Evolutionary conservation across 2,113 vertebrate species (phyloP).

Genomic region (Opisthocomus hoazin): DNA sequence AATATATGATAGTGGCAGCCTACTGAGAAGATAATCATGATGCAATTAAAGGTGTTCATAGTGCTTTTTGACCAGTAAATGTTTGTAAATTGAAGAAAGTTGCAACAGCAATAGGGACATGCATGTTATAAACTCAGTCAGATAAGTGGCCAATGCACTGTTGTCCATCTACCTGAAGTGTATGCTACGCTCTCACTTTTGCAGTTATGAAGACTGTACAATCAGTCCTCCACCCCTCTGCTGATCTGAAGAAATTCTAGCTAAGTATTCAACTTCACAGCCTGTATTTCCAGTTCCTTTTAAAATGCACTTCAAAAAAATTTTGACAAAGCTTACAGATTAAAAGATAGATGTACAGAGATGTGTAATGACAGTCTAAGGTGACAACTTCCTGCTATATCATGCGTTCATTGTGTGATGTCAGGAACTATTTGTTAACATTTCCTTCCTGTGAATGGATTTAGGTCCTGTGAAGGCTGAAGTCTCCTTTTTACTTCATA

Average conservation of each 20-base stretch:
- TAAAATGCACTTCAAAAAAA: not conserved
- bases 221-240: not conserved
- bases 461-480: not conserved
- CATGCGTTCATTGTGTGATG: not conserved
- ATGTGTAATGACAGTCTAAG: not conserved
- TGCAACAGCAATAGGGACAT: slow-evolving; percentile 9
- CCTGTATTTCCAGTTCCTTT: not conserved
- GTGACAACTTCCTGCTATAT: not conserved
- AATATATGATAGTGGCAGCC: not conserved
- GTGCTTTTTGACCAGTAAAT: slow-evolving; percentile 38
- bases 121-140: slow-evolving; percentile 1
- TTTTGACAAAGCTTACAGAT: not conserved
- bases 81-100: slow-evolving; percentile 56
- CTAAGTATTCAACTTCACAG: slow-evolving; percentile 31
- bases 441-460: not conserved
- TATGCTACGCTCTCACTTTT: not conserved
- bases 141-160: not conserved
- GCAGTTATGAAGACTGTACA: not conserved
- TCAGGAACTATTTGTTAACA: not conserved
- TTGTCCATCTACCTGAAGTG: not conserved
- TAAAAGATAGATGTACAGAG: not conserved
- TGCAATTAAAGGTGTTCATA: slow-evolving; percentile 14
- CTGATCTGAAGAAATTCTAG: slow-evolving; percentile 65
- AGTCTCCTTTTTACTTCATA: not conserved
- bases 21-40: slow-evolving; percentile 41